Conservation (phyloP, 2,113 vertebrate species). For the Protobothrops mucrosquamatus region DNA sequence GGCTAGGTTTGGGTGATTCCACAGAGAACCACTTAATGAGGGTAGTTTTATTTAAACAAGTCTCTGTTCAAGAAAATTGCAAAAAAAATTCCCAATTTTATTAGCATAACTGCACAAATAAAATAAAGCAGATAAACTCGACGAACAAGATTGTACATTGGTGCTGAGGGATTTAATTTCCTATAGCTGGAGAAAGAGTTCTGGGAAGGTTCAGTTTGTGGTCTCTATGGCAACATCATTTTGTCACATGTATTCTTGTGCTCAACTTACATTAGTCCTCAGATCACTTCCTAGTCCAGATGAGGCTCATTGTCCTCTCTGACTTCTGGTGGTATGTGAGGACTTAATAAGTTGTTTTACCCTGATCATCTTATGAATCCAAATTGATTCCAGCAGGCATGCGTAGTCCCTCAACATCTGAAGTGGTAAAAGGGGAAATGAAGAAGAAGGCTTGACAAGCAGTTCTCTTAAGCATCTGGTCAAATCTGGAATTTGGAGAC, state of each 20-base stretch:
- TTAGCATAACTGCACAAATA: background rate
- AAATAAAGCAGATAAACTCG: background rate
- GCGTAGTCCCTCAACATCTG: background rate
- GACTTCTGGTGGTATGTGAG: background rate
- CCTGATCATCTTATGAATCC: background rate
- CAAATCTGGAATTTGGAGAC: background rate
- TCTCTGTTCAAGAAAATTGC: background rate
- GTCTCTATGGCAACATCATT: background rate
- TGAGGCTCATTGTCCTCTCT: background rate
- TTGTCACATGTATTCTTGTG: background rate
- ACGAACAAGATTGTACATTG: background rate
- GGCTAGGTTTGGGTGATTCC: background rate
- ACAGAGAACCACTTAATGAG: background rate
- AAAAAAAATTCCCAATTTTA: background rate
- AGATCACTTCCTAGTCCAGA: background rate
- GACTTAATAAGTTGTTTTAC: background rate
- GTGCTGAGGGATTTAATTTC: background rate
- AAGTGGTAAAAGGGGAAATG: background rate
- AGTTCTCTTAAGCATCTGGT: background rate
- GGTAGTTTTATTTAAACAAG: background rate
- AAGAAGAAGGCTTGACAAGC: background rate
- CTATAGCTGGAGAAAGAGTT: background rate
- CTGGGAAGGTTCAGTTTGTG: background rate
- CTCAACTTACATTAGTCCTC: background rate
- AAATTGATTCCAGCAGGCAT: background rate